Percentiles rank a stretch among this genome's conserved stretches.
Conservation (phyloP, 2,888 invertebrate genomes). For the Mesoligia furuncula region DNA sequence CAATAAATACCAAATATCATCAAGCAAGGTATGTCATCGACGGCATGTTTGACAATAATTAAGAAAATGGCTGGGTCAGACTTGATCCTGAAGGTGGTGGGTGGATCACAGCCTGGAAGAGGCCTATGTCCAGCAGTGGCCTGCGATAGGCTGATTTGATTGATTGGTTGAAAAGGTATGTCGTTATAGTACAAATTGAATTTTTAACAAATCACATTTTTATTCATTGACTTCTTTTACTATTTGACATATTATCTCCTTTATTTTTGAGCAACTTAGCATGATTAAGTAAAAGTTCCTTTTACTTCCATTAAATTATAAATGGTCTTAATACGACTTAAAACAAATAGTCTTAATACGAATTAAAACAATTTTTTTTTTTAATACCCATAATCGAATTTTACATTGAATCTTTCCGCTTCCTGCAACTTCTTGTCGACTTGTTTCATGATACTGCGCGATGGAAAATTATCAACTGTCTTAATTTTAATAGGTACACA, state of each 20-base stretch:
- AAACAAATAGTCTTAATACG: conserved; percentile 6
- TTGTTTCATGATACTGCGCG: conserved; percentile 12
- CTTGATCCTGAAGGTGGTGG: too few relatives aligned
- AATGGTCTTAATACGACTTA: conserved; percentile 5
- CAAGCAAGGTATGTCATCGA: background rate
- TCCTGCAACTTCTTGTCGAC: conserved; percentile 27
- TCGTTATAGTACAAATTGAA: background rate
- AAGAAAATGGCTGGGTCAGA: background rate
- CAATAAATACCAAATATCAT: too few relatives aligned
- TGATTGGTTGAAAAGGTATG: background rate
- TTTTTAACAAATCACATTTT: background rate
- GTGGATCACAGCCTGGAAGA: background rate
- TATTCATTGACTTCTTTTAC: background rate
- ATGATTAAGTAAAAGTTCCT: background rate
- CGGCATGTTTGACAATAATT: background rate
- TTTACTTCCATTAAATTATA: background rate
- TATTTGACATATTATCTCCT: too few relatives aligned
- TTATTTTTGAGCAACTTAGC: background rate
- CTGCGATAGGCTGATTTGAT: background rate
- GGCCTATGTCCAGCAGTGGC: background rate
- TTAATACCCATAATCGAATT: background rate
- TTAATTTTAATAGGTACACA: background rate
- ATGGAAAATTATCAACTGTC: conserved; percentile 14
- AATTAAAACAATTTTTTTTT: too few relatives aligned
- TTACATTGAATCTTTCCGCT: conserved; percentile 21